Conservation (phyloP, 2,797 vertebrate genomes). For the Thamnophis elegans region DNA sequence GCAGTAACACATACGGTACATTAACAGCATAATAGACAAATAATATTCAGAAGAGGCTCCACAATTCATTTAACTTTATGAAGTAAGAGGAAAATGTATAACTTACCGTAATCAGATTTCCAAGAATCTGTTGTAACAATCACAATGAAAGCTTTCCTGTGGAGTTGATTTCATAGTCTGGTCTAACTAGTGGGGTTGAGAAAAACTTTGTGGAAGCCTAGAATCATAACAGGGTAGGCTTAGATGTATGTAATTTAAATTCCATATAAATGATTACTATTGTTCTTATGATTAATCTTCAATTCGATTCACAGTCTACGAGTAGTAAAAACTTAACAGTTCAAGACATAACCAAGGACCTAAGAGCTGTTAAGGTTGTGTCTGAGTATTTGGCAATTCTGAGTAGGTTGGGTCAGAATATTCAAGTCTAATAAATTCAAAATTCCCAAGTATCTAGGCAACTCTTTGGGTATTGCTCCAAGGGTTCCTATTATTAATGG, state of each 20-base stretch:
- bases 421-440: too few relatives aligned
- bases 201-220: not conserved
- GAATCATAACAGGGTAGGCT: not conserved
- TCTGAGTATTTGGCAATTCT: too few relatives aligned
- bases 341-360: too few relatives aligned
- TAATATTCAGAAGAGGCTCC: not conserved
- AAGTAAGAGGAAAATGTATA: not conserved
- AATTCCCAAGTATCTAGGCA: too few relatives aligned
- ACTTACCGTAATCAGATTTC: not conserved
- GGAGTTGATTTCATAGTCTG: not conserved
- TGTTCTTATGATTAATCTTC: not conserved
- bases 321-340: too few relatives aligned
- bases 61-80: not conserved
- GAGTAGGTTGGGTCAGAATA: too few relatives aligned
- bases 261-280: not conserved
- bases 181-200: not conserved
- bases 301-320: too few relatives aligned
- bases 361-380: too few relatives aligned
- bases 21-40: not conserved
- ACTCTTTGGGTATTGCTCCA: too few relatives aligned
- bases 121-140: not conserved
- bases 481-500: too few relatives aligned
- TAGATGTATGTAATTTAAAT: not conserved
- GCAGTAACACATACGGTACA: not conserved
- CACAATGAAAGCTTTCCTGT: not conserved